These are phyloP conservation scores for Dendropsophus ebraccatus DNA, from an alignment of 2,113 vertebrate genomes.

Conservation along the genomic window DNA sequence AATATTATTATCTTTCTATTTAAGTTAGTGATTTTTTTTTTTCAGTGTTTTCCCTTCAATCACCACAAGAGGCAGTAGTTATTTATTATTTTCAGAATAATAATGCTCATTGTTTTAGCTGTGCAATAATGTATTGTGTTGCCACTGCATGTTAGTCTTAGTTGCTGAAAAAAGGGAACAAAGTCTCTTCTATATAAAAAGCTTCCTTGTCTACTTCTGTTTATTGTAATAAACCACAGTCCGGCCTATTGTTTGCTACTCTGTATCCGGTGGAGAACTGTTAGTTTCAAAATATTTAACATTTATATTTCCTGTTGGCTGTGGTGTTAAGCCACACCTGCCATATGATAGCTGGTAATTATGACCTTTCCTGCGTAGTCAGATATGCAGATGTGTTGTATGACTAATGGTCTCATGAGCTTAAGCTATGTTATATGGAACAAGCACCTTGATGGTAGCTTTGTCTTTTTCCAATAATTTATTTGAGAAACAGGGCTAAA, in stretches of 20 bases:
- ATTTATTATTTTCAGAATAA: background rate
- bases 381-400: background rate
- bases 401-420: background rate
- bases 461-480: background rate
- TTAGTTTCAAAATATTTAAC: background rate
- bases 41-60: background rate
- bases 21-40: too few species aligned
- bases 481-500: background rate
- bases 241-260: background rate
- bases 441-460: background rate
- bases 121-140: background rate
- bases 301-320: background rate
- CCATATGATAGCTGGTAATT: background rate
- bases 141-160: background rate
- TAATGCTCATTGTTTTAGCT: background rate
- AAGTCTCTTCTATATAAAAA: background rate
- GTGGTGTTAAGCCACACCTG: background rate
- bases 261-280: background rate
- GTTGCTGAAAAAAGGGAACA: background rate
- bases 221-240: background rate
- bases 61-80: constrained; percentile 13
- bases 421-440: background rate
- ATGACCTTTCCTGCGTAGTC: background rate
- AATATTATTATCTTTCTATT: background rate
- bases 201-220: background rate